Base-by-base conservation (phyloP, 2,888 invertebrate genomes). In the Agriopis aurantiaria region DNA sequence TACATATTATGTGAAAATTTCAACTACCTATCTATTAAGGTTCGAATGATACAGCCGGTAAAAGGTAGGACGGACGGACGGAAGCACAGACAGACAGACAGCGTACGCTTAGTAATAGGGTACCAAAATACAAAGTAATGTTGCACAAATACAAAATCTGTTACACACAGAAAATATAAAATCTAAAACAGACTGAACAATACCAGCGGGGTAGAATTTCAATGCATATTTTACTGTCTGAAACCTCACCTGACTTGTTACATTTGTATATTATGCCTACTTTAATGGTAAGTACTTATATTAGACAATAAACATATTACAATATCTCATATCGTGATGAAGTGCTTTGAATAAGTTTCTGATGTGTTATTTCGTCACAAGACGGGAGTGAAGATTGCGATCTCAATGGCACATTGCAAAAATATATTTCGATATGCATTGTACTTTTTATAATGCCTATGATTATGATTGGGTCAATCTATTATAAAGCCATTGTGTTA, bases 401-500 rank as follows among this genome's bases (percentile, higher is more conserved):
- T 17, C 40, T 41, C 62, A 68, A 69, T 64, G 51, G 59, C 49
- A 55, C 45, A 57, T 69, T 69, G 69, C 65, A 65, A 65, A 61
- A 69, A 61, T 65, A 49, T 53, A 59, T 66, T 70, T 70, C 58
- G 48, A 63, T 66, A 62, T 58, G 62, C 65, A 55, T 65, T 65
- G 65, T 69, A 63, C 52, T 62, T 55, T 53, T 48, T 62, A 41
- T 69, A 60, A 69, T 69, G 64, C 12, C 59, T 59, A 45, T 69
- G 55, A 66, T 66, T 70, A 66, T 59, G 57, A 58, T 63, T 63
- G 53, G 62, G 62, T 43, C 65, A 63, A 70, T 65, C 65, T 65
- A 58, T 69, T 53, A 62, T 65, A 62, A 62, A 58, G 14, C 58
- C 58, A 70, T 70, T 70, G 65, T 69, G 69, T 43, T 63, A 55